Conservation (phyloP, 2,113 vertebrate species). For the Scytalopus superciliaris region DNA sequence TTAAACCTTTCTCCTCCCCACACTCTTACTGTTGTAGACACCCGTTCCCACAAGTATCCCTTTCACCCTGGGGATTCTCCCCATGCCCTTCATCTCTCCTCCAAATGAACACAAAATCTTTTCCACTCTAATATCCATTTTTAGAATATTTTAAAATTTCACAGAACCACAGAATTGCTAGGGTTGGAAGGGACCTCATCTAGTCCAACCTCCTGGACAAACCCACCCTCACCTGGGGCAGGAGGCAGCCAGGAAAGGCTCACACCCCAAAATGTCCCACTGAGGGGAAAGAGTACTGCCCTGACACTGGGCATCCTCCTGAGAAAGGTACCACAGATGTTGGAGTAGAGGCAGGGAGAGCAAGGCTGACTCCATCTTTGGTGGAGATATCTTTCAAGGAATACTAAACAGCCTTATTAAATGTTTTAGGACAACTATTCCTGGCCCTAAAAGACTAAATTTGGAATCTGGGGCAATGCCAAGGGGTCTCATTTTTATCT, state of each 20-base stretch:
- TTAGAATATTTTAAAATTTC: background rate
- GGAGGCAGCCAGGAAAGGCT: background rate
- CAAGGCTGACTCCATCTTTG: background rate
- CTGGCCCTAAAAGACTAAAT: background rate
- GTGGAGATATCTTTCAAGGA: constrained; percentile 16
- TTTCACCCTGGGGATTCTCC: background rate
- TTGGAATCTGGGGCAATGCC: constrained; percentile 38
- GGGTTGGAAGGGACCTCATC: background rate
- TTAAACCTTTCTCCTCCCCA: background rate
- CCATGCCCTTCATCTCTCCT: background rate
- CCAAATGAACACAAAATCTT: background rate
- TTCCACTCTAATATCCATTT: background rate
- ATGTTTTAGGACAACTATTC: constrained; percentile 17
- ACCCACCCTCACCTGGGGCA: background rate
- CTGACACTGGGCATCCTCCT: accelerated
- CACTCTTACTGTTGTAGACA: background rate
- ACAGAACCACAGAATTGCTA: background rate
- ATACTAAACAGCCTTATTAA: background rate
- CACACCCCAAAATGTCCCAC: background rate
- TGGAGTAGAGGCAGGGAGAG: background rate
- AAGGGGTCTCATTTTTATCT: constrained; percentile 18
- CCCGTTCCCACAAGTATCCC: no score
- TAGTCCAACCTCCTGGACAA: background rate
- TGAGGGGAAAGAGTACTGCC: background rate
- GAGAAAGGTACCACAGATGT: background rate